Conservation (phyloP, 2,113 vertebrate genomes). For the Ovis aries region DNA sequence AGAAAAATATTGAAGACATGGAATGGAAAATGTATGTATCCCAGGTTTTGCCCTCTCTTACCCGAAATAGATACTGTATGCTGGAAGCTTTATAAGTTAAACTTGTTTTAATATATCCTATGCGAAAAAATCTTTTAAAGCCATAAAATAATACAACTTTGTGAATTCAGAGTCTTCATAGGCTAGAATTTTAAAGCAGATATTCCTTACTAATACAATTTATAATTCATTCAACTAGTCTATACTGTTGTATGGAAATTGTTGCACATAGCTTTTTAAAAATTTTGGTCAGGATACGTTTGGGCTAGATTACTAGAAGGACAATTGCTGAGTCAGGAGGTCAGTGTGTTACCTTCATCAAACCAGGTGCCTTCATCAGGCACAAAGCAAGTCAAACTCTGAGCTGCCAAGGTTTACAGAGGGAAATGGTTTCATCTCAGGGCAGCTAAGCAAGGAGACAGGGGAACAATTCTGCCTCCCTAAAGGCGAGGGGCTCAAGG, state of each 20-base stretch:
- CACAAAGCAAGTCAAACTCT: not conserved
- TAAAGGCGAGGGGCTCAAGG: not conserved
- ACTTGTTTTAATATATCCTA: not conserved
- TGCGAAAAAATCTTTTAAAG: not conserved
- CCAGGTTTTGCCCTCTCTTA: not conserved
- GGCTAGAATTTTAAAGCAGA: not conserved
- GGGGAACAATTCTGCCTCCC: not conserved
- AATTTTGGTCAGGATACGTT: not conserved
- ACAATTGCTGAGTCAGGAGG: not conserved
- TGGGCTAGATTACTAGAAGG: not conserved
- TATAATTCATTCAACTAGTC: not conserved
- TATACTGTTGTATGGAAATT: not conserved
- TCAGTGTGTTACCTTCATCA: not conserved
- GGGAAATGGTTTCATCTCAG: not conserved
- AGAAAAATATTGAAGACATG: not conserved
- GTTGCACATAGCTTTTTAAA: not conserved
- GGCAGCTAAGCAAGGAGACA: not conserved
- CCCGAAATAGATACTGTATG: not conserved
- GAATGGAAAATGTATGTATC: not conserved
- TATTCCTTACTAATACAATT: not conserved
- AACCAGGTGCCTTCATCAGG: not conserved
- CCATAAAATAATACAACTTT: not conserved
- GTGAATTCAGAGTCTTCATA: not conserved
- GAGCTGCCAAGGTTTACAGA: not conserved
- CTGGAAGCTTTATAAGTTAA: not conserved